Evolutionary conservation across 2,797 vertebrate genomes (phyloP).

Genomic region (Neoniphon sammara): DNA sequence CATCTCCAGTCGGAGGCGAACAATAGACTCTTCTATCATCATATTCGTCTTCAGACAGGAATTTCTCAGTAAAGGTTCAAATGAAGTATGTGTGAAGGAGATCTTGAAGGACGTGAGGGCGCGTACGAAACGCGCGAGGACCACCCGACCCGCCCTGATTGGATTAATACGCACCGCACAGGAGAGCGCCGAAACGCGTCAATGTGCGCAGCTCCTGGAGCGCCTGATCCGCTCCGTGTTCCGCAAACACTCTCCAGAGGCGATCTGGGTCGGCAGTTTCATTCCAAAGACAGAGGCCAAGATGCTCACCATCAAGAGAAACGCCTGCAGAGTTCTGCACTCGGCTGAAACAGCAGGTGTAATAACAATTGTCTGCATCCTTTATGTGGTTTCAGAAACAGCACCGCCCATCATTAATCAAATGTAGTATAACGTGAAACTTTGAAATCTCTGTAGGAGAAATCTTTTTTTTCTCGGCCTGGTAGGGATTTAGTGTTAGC

Average conservation of each 20-base stretch:
- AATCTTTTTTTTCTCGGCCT: not conserved
- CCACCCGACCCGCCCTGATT: slow-evolving; percentile 74
- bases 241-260: slow-evolving; percentile 70
- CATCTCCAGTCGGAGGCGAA: slow-evolving; percentile 55
- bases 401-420: not conserved
- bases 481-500: no score
- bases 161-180: slow-evolving; percentile 74
- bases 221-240: slow-evolving; percentile 78
- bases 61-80: slow-evolving; percentile 61
- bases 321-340: slow-evolving; percentile 72
- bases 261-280: slow-evolving; percentile 81
- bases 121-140: slow-evolving; percentile 68
- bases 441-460: not conserved
- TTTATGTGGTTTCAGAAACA: not conserved
- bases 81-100: slow-evolving; percentile 69
- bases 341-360: slow-evolving; percentile 79
- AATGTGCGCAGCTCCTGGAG: slow-evolving; percentile 73
- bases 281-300: slow-evolving; percentile 65
- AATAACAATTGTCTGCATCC: slow-evolving; percentile 10
- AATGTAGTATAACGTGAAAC: not conserved
- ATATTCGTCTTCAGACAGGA: slow-evolving; percentile 80
- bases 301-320: slow-evolving; percentile 76
- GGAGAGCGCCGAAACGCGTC: slow-evolving; percentile 63
- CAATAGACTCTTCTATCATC: slow-evolving; percentile 76
- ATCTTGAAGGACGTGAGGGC: slow-evolving; percentile 82